These are phyloP conservation scores for Leptobrachium ailaonicum DNA, from an alignment of 2,113 vertebrate species.

Conservation along the genomic window DNA sequence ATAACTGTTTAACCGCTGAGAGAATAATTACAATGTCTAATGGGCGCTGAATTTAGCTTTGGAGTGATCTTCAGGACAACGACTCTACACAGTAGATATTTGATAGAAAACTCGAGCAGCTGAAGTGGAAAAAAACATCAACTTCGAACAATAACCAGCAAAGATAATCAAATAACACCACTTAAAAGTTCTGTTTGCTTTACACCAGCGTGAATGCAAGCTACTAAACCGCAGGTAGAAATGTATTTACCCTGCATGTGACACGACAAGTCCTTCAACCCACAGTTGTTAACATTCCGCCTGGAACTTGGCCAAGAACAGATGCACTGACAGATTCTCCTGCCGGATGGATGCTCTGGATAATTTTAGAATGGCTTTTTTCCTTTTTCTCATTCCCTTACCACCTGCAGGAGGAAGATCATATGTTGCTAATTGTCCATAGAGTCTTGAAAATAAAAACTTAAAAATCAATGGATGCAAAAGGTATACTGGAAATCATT, in stretches of 20 bases:
- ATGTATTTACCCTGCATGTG: conserved; percentile 34
- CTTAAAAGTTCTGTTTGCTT: conserved; percentile 9
- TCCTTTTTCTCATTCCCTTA: conserved; percentile 13
- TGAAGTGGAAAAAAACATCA: too few relatives aligned
- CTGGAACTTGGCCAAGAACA: conserved; percentile 27
- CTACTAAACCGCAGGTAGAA: conserved; percentile 13
- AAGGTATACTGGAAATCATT: neutral
- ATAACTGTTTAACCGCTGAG: too few relatives aligned
- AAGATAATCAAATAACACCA: neutral
- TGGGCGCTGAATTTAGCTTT: too few relatives aligned
- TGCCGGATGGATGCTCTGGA: conserved; percentile 21
- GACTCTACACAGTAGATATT: too few relatives aligned
- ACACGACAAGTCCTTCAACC: conserved; percentile 38
- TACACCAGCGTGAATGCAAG: conserved; percentile 17
- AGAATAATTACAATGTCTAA: too few relatives aligned
- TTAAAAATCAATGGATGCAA: neutral
- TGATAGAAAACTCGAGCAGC: too few relatives aligned
- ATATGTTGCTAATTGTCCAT: conserved; percentile 1
- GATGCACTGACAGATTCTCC: conserved; percentile 31
- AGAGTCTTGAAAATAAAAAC: neutral
- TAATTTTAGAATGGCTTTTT: conserved; percentile 38
- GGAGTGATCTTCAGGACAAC: too few relatives aligned
- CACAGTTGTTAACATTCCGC: conserved; percentile 41
- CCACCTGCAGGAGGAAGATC: conserved; percentile 21
- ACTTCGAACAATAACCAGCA: neutral